These are phyloP conservation scores for Neotragus pygmaeus DNA, from an alignment of 2,113 vertebrate genomes.

Conservation along the genomic window DNA sequence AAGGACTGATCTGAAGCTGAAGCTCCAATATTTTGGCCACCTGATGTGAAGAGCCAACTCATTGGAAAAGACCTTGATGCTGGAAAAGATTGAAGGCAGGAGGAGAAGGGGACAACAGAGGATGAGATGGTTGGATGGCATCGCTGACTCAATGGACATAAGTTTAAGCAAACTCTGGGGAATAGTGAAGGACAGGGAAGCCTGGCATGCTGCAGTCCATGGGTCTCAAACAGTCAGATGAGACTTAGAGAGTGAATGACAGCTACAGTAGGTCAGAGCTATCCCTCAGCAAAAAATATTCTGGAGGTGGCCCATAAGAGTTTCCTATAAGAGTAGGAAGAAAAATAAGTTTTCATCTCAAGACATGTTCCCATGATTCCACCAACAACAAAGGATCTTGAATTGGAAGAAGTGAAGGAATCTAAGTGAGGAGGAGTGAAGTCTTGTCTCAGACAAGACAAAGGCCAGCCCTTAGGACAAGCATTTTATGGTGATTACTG, in stretches of 20 bases:
- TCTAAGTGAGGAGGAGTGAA: not conserved
- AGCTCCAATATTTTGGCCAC: not conserved
- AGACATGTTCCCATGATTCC: not conserved
- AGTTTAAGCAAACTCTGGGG: not conserved
- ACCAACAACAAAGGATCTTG: not conserved
- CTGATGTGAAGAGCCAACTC: not conserved
- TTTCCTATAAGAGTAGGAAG: not conserved
- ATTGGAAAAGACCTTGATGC: not conserved
- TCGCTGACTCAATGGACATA: not conserved
- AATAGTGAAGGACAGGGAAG: not conserved
- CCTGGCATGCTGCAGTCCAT: fast-evolving
- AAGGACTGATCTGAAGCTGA: not conserved
- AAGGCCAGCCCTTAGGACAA: not conserved
- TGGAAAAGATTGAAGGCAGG: not conserved
- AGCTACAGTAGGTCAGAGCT: not conserved
- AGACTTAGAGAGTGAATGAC: not conserved
- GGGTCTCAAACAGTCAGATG: not conserved
- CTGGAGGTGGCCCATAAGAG: fast-evolving
- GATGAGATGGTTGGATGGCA: not conserved
- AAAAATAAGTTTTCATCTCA: not conserved
- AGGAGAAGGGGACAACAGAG: not conserved
- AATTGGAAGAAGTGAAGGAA: not conserved
- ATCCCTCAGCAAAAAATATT: not conserved
- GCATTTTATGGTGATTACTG: not conserved
- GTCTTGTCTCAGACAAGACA: not conserved